phyloP scores from a whole-genome alignment of 1,140 invertebrate genomes.

The Lepidurus apus region DNA sequence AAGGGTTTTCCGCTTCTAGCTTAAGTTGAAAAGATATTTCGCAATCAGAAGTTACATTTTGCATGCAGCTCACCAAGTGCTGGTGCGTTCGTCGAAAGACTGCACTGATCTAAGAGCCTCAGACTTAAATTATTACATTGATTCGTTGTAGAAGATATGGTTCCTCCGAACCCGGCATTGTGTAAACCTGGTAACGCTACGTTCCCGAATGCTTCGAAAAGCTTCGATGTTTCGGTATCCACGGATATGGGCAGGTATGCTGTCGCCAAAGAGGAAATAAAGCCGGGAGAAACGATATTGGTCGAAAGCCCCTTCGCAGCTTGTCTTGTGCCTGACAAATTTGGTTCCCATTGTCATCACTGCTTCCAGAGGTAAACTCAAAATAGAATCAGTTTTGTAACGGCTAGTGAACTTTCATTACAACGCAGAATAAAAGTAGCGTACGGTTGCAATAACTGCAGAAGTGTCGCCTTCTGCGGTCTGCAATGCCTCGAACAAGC shows the following conservation, averaged over 20 bases:
- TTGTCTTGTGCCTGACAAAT: constrained; percentile 65
- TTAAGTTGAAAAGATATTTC: neutral
- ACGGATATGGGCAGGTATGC: constrained; percentile 54
- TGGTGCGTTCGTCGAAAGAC: too few species aligned
- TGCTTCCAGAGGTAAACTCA: constrained; percentile 61
- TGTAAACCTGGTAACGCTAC: neutral
- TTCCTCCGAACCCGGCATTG: neutral
- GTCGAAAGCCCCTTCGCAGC: constrained; percentile 65
- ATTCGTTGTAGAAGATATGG: neutral
- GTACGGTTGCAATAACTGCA: constrained; percentile 70
- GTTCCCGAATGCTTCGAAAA: constrained; percentile 27
- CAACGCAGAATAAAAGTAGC: constrained; percentile 51
- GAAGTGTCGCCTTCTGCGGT: constrained; percentile 71
- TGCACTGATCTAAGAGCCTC: too few species aligned
- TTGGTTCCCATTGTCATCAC: constrained; percentile 69
- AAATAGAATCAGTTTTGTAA: neutral
- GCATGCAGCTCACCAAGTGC: too few species aligned
- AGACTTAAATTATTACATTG: neutral
- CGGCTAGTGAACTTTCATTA: neutral
- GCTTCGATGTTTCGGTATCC: constrained; percentile 45
- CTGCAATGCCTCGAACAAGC: constrained; percentile 64
- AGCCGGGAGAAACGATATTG: constrained; percentile 60
- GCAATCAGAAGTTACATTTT: too few species aligned
- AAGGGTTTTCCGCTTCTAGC: too few species aligned
- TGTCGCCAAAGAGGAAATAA: constrained; percentile 57